Conservation (phyloP, 1,140 invertebrate species). For the Zelostemma sp. region DNA sequence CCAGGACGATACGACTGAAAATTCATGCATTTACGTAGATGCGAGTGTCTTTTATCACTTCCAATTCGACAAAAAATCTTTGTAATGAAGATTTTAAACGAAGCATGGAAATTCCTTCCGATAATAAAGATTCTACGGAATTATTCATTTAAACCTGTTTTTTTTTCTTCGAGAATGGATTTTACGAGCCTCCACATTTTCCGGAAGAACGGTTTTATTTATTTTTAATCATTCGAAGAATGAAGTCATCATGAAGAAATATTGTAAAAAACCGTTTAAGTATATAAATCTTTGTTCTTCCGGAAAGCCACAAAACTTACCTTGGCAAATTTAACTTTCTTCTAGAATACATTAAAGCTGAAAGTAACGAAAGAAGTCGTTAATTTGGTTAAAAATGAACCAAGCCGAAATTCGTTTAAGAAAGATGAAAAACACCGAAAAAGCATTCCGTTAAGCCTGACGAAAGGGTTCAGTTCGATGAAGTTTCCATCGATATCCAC, state of each 20-base stretch:
- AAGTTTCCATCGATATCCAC: neutral
- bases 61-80: neutral
- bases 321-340: no score
- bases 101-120: no score
- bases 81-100: neutral
- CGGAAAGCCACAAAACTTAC: neutral
- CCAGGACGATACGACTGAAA: conserved; percentile 22
- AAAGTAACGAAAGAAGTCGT: neutral
- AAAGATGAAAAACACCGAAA: conserved; percentile 32
- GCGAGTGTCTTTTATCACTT: neutral
- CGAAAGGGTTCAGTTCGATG: neutral
- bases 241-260: no score
- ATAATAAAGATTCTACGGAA: no score
- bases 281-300: neutral
- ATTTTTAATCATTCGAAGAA: no score
- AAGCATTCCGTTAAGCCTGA: conserved; percentile 27
- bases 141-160: no score
- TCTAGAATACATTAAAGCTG: no score
- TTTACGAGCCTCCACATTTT: no score
- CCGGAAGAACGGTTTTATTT: no score
- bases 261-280: no score
- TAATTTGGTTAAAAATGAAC: neutral
- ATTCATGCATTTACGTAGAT: conserved; percentile 22
- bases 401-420: neutral
- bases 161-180: no score